Evolutionary conservation across 92 coral and sea anemone species (phyloP).

Genomic region (Paramuricea clavata): DNA sequence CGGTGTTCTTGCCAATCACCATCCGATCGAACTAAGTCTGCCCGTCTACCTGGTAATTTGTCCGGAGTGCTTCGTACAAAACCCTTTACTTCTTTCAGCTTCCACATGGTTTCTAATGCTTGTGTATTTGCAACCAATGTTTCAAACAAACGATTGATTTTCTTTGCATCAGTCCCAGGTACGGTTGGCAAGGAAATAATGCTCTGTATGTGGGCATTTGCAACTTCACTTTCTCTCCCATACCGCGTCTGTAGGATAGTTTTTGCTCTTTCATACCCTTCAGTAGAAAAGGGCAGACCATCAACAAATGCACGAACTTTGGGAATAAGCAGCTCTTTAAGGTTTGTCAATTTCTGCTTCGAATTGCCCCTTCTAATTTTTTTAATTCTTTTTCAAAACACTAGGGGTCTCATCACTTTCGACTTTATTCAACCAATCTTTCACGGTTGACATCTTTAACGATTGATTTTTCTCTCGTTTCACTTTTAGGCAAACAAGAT

Average conservation of each 20-base stretch:
- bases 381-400: conserved; percentile 13
- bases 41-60: conserved; percentile 54
- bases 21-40: conserved; percentile 63
- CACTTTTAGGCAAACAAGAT: too few species aligned
- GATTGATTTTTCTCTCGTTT: too few species aligned
- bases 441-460: too few species aligned
- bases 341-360: conserved; percentile 53
- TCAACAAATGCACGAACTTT: conserved; percentile 55
- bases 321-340: conserved; percentile 51
- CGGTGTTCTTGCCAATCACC: conserved; percentile 60
- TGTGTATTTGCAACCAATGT: neutral
- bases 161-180: neutral
- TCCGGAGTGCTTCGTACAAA: conserved; percentile 25
- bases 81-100: conserved; percentile 23
- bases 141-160: neutral
- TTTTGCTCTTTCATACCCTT: too few species aligned
- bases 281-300: too few species aligned
- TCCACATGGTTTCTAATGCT: conserved; percentile 44
- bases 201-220: too few species aligned
- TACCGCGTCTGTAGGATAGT: too few species aligned
- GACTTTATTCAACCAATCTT: too few species aligned
- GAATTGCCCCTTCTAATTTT: conserved; percentile 44
- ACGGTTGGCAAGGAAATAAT: neutral
- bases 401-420: too few species aligned
- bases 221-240: too few species aligned